Evolutionary conservation across 1,140 invertebrate species (phyloP).

Genomic region (Ladona fulva): DNA sequence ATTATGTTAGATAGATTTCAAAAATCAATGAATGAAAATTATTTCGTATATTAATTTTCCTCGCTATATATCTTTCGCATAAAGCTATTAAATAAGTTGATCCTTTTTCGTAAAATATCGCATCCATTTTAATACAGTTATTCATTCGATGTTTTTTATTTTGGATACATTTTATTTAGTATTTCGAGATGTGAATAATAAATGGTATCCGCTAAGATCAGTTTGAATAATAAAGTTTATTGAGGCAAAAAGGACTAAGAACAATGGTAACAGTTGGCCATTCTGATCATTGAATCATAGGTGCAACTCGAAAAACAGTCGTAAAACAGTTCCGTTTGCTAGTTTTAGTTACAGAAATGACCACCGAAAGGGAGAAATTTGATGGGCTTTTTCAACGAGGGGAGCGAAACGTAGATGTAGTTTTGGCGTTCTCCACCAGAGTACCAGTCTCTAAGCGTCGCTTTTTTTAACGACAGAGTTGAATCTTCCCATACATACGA

Average conservation of each 20-base stretch:
- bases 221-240: no score
- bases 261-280: not conserved
- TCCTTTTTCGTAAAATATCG: no score
- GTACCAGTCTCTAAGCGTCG: not conserved
- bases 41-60: no score
- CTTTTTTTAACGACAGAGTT: slow-evolving; percentile 1
- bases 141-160: no score
- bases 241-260: not conserved
- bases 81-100: no score
- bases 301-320: not conserved
- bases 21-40: no score
- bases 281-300: not conserved
- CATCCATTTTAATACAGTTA: no score
- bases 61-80: no score
- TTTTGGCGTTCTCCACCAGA: not conserved
- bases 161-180: no score
- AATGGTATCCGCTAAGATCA: no score
- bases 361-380: not conserved
- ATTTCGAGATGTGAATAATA: no score
- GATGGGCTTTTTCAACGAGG: not conserved
- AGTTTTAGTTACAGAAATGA: not conserved
- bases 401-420: not conserved
- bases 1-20: no score
- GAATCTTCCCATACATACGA: not conserved
- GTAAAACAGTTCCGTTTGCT: not conserved